Conservation (phyloP, 2,888 invertebrate species). For the Epirrita christyi region DNA sequence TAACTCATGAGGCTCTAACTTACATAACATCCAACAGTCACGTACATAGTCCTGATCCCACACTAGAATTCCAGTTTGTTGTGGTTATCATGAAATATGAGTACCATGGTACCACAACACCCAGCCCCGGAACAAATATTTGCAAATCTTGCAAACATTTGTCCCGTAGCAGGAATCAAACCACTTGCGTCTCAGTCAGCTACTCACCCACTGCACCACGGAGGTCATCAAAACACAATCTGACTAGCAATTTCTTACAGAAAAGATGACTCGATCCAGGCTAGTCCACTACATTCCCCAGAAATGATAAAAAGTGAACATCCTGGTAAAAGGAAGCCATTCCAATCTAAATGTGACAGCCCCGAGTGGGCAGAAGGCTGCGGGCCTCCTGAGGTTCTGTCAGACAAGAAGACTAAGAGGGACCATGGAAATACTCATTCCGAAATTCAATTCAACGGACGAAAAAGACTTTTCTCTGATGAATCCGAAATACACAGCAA, state of each 20-base stretch:
- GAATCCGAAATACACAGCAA: conserved; percentile 57
- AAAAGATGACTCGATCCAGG: conserved; percentile 55
- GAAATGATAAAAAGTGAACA: conserved; percentile 56
- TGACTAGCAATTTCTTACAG: conserved; percentile 52
- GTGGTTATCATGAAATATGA: no score
- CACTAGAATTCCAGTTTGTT: no score
- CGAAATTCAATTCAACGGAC: conserved; percentile 40
- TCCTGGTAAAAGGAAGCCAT: conserved; percentile 57
- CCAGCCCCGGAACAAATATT: no score
- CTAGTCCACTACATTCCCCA: conserved; percentile 64
- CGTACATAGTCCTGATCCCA: no score
- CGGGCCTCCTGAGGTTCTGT: conserved; percentile 50
- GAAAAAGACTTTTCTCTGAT: conserved; percentile 52
- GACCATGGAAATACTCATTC: conserved; percentile 32
- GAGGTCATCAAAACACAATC: no score
- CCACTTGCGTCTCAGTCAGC: no score
- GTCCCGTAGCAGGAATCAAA: no score
- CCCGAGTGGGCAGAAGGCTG: conserved; percentile 78
- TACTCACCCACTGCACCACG: no score
- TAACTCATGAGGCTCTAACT: neutral
- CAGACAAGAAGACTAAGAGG: conserved; percentile 54
- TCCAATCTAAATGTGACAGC: conserved; percentile 61
- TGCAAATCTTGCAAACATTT: no score
- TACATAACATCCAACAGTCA: no score
- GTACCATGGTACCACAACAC: no score